Evolutionary conservation across 2,888 invertebrate genomes (phyloP), one percentile per base, ranked within the genome.

Genomic region (Galerucella calmariensis): DNA sequence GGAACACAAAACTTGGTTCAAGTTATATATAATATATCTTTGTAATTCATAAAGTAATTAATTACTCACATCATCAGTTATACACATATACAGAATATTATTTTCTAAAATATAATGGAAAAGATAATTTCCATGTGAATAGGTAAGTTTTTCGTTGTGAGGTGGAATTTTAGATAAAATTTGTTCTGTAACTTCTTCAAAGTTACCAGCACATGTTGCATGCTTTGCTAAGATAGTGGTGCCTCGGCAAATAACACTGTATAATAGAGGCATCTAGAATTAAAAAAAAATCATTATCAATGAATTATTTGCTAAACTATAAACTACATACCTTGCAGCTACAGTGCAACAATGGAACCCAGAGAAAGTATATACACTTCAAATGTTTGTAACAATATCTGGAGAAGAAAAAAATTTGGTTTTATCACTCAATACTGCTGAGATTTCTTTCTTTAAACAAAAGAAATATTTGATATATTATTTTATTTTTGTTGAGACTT

Each of bases 171-270:
- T 96, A 1, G 93, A 90, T 72, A 98, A 89, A 77, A 98, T 94
- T 86, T 96, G 96, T 86, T 97, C 96, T 0, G 97, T 95, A 9
- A 98, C 96, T 89, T 98, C 97, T 2, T 94, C 94, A 87, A 98
- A 98, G 88, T 98, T 98, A 14, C 98, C 98, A 76, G 94, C 93
- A 87, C 97, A 97, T 66, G 95, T 92, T 2, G 98, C 97, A 91
- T 95, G 94, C 88, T 97, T 97, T 4, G 96, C 94, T 69, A 98
- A 90, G 67, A 98, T 92, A 0, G 94, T 94, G 61, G 91, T 92
- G 72, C 96, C 96, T 77, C 97, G 91, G 16, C 97, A 92, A 79
- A 98, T 93, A 46, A 97, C 95, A 85, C 95, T 94, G 87, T 95
- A 98, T 78, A 98, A 89, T 82, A 98, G 93, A 74, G 97, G 96